Conservation (phyloP, 2,113 vertebrate genomes). For the Mirounga angustirostris region DNA sequence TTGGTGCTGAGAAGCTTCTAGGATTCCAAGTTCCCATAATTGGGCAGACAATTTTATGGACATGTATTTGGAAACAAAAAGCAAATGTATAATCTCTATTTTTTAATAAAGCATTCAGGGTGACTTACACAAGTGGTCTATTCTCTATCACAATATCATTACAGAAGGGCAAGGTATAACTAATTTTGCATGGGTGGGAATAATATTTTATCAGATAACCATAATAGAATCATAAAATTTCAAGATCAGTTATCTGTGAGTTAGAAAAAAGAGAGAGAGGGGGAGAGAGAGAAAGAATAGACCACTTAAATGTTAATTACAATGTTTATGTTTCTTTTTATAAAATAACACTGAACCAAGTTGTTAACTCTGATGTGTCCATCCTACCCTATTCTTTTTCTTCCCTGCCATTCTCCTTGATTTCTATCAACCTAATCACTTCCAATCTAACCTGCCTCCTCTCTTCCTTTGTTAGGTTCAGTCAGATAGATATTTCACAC, state of each 20-base stretch:
- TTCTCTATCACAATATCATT: neutral
- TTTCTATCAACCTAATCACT: neutral
- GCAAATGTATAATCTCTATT: neutral
- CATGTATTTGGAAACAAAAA: slow-evolving; percentile 3
- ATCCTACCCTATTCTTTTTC: neutral
- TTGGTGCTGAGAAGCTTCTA: neutral
- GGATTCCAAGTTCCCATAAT: neutral
- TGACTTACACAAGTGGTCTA: neutral
- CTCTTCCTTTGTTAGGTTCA: neutral
- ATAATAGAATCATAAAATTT: neutral
- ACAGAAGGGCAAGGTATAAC: neutral
- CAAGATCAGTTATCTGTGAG: neutral
- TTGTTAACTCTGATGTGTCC: neutral
- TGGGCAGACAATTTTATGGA: neutral
- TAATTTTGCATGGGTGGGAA: neutral
- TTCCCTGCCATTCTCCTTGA: neutral
- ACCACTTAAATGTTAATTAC: neutral
- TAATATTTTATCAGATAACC: neutral
- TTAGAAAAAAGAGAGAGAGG: neutral
- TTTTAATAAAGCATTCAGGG: neutral
- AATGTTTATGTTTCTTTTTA: neutral
- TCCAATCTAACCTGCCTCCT: neutral
- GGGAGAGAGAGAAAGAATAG: no score
- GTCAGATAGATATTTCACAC: neutral
- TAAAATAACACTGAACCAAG: neutral